Base-by-base conservation (phyloP, 2,797 vertebrate genomes). In the Bufotes viridis region DNA sequence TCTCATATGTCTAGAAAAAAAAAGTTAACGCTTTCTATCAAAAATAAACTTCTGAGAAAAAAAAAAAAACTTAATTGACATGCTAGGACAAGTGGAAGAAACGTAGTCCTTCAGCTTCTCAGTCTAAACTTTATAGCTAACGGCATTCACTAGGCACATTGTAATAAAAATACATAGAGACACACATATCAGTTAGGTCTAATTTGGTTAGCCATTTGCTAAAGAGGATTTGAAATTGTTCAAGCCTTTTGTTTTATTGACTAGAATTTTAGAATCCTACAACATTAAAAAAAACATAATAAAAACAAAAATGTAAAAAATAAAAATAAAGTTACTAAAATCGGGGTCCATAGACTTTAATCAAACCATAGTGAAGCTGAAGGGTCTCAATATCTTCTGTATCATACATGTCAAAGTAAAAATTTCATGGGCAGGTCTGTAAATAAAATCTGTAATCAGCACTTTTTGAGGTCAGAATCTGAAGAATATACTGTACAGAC, bases 1-100 rank as follows among this genome's bases (percentile, higher is more conserved):
- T 5, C 15, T 81, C 22, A 67, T 65, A 49, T 51, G 13, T 61
- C 51, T 49, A 81, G 61, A 81, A 81, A 17, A 49, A 49, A 65
- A 60, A 63, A 67, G 18, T 60, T 29, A 65, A 81, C 8, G 22
- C 29, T 81, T 81, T 49, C 18, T n/a, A 81, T 65, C 34, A 81
- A 81, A 65, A 81, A 81, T 51, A 49, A n/a, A 53, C 12, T 42
- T 65, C 12, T 55, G 5, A 53, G 17, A 15, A 24, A 14, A 51
- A 81, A 51, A 81, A 49, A 60, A n/a, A 9, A 14, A n/a, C 12
- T 61, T 61, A 80, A 60, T 34, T 34, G 57, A 34, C 57, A 22
- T 49, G 29, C 42, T 42, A 81, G 18, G 78, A 34, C 55, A 79
- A 29, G 78, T 61, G 2, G 15, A 2, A 42, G 14, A 61, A 29